Evolutionary conservation across 2,797 vertebrate species (phyloP).

Genomic region (Periophthalmus magnuspinnatus): DNA sequence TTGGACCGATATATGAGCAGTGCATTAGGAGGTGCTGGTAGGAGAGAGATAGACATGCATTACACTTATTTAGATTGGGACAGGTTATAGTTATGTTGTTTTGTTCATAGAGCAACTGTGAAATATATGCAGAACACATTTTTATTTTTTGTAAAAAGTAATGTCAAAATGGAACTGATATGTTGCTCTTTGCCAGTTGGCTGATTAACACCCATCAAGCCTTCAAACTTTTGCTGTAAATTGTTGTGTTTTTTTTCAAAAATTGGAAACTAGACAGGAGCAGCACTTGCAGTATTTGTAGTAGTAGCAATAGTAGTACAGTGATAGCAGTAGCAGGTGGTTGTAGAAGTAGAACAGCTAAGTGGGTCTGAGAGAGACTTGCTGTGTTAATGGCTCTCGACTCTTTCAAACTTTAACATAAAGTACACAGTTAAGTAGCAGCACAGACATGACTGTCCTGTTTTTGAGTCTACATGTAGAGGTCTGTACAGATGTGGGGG

Average conservation of each 20-base stretch:
- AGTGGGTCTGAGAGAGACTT: constrained; percentile 2
- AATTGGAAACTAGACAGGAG: not conserved
- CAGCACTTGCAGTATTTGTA: not conserved
- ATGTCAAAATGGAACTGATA: too few relatives aligned
- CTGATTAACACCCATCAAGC: too few relatives aligned
- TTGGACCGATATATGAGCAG: constrained; percentile 3
- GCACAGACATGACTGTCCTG: not conserved
- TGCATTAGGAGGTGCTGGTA: not conserved
- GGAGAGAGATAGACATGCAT: not conserved
- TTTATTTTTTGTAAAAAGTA: too few relatives aligned
- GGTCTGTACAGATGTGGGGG: too few relatives aligned
- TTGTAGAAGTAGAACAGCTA: constrained; percentile 1
- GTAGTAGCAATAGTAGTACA: too few relatives aligned
- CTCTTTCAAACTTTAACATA: not conserved
- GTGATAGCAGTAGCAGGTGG: not conserved
- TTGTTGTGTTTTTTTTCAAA: not conserved
- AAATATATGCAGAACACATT: too few relatives aligned
- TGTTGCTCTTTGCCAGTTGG: too few relatives aligned
- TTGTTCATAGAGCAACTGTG: too few relatives aligned
- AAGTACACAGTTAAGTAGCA: not conserved
- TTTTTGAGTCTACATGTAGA: not conserved
- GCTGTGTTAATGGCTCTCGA: not conserved
- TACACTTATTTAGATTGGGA: not conserved
- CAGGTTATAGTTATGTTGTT: not conserved
- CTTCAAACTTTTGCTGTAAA: not conserved